These are phyloP conservation scores for Scaeva pyrastri DNA, from an alignment of 2,888 invertebrate genomes.

Conservation along the genomic window DNA sequence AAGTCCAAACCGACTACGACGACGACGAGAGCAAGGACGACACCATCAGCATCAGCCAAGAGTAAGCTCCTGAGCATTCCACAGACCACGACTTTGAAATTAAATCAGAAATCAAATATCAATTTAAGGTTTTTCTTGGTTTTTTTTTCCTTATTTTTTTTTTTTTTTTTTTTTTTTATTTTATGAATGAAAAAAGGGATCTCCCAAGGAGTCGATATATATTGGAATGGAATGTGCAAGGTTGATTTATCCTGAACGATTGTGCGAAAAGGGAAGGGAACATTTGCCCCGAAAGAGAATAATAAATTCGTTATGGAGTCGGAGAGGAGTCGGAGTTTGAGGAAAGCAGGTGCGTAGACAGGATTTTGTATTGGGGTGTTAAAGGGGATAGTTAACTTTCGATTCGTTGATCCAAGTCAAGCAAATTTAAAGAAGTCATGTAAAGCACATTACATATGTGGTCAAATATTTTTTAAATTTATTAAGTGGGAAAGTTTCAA, in stretches of 20 bases:
- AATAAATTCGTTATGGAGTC: conserved; percentile 61
- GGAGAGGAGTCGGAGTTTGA: not conserved
- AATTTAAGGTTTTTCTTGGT: conserved; percentile 78
- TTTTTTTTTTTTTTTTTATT: conserved; percentile 4
- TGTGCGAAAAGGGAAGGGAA: conserved; percentile 8
- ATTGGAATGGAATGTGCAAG: conserved; percentile 50
- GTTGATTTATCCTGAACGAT: conserved; percentile 54
- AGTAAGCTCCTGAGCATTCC: conserved; percentile 58
- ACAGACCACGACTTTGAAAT: conserved; percentile 78
- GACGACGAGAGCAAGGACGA: too few species aligned
- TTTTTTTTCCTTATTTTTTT: too few species aligned
- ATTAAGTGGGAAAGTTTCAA: too few species aligned
- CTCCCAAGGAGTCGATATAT: conserved; percentile 53
- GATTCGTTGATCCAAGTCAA: too few species aligned
- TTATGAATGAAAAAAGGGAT: conserved; percentile 39
- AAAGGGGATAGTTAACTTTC: too few species aligned
- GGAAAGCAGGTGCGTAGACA: not conserved
- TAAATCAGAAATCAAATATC: conserved; percentile 84
- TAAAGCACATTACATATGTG: too few species aligned
- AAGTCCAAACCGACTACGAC: too few species aligned
- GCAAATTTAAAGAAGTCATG: too few species aligned
- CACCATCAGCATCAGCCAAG: not conserved
- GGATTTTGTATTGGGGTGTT: not conserved
- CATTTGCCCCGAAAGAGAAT: conserved; percentile 42
- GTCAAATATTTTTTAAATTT: too few species aligned